Evolutionary conservation across 1,140 invertebrate species (phyloP).

Genomic region (Geopemphigus sp.): DNA sequence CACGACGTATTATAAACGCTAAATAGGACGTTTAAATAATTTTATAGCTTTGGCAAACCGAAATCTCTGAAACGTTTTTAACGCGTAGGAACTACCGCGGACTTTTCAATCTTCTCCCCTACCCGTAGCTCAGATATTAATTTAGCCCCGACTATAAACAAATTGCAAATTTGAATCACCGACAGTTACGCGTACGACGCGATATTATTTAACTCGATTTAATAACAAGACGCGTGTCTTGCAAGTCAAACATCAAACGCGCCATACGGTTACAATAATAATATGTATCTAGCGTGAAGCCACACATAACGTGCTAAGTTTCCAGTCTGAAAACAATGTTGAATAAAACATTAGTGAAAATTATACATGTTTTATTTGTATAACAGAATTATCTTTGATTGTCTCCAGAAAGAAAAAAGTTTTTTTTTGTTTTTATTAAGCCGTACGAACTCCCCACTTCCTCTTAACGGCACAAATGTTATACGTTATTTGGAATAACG

Average conservation of each 20-base stretch:
- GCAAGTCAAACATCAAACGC: background rate
- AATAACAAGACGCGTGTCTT: background rate
- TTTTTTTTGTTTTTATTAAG: background rate
- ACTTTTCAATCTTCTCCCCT: slow-evolving; percentile 1
- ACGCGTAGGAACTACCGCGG: background rate
- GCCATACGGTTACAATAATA: background rate
- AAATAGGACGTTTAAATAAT: background rate
- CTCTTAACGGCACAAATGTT: background rate
- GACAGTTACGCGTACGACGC: background rate
- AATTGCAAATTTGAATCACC: background rate
- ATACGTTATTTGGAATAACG: background rate
- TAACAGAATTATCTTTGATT: background rate
- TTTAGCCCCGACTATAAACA: background rate
- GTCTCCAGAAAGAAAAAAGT: background rate
- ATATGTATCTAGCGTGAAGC: background rate
- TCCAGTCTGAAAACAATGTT: background rate
- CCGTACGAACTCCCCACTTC: background rate
- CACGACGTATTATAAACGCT: too few species aligned
- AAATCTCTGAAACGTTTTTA: background rate
- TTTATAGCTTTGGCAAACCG: background rate
- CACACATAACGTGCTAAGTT: background rate
- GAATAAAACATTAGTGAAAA: background rate
- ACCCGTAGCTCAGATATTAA: too few species aligned
- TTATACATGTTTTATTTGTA: background rate
- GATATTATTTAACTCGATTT: background rate